phyloP scores from a whole-genome alignment of 2,113 vertebrate genomes.

The Oreochromis aureus region DNA sequence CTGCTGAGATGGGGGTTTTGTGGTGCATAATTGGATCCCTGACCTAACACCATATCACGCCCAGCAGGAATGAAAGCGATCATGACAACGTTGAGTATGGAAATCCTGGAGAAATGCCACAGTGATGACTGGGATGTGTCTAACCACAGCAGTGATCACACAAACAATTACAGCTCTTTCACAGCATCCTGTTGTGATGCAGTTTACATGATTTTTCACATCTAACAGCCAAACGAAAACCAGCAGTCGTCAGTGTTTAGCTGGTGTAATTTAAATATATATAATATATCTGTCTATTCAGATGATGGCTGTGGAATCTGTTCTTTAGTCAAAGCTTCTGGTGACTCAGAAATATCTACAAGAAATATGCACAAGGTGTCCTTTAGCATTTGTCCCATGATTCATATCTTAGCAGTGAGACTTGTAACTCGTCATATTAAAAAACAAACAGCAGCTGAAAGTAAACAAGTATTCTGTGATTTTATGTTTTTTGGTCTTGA shows the following conservation, averaged over 20 bases:
- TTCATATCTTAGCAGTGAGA: background rate
- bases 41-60: background rate
- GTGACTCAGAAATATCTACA: background rate
- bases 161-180: background rate
- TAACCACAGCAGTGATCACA: background rate
- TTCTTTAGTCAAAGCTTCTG: background rate
- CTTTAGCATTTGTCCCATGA: background rate
- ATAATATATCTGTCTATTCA: background rate
- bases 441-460: background rate
- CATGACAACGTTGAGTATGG: background rate
- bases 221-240: accelerated
- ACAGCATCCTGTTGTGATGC: background rate
- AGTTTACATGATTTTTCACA: background rate
- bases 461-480: background rate
- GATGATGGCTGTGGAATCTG: background rate
- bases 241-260: background rate
- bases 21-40: background rate
- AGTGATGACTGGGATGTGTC: background rate
- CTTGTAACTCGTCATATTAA: background rate
- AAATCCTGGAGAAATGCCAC: background rate
- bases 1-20: background rate
- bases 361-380: background rate
- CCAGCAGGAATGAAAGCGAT: too few relatives aligned
- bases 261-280: background rate
- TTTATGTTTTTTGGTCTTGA: background rate